Conservation (phyloP, 1,140 invertebrate species). For the Callitettix versicolor region DNA sequence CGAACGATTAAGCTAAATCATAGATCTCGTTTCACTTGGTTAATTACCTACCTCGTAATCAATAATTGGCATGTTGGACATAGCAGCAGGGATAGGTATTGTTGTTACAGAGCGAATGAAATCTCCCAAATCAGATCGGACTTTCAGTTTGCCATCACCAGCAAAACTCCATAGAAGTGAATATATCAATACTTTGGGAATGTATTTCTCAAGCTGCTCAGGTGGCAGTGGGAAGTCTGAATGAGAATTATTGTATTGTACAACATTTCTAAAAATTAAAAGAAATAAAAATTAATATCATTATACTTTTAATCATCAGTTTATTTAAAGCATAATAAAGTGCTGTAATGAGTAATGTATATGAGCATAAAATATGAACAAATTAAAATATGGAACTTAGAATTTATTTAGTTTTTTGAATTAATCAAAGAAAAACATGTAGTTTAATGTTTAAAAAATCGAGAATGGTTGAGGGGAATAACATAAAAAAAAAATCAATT, state of each 20-base stretch:
- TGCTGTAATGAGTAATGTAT: too few relatives aligned
- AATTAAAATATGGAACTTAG: too few relatives aligned
- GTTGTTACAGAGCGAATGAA: constrained; percentile 93
- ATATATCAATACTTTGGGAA: constrained; percentile 87
- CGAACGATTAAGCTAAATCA: too few relatives aligned
- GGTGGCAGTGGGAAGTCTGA: constrained; percentile 87
- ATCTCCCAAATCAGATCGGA: constrained; percentile 84
- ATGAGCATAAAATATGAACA: too few relatives aligned
- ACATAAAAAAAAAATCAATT: too few relatives aligned
- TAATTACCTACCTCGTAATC: constrained; percentile 93
- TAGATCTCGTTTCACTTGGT: too few relatives aligned
- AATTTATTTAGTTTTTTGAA: too few relatives aligned
- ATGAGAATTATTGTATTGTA: constrained; percentile 88
- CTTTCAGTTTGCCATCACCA: constrained; percentile 95
- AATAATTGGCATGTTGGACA: constrained; percentile 72
- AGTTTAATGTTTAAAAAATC: too few relatives aligned
- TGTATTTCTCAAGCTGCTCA: constrained; percentile 88
- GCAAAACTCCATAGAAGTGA: constrained; percentile 94
- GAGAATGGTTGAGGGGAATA: too few relatives aligned
- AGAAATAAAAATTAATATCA: constrained; percentile 15
- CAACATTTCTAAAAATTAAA: constrained; percentile 63
- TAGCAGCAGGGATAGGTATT: constrained; percentile 72
- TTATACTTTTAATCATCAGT: not conserved
- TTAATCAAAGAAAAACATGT: too few relatives aligned
- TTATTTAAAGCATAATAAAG: too few relatives aligned